Base-by-base conservation (phyloP, 1,140 invertebrate genomes). In the Macrostomum lignano region DNA sequence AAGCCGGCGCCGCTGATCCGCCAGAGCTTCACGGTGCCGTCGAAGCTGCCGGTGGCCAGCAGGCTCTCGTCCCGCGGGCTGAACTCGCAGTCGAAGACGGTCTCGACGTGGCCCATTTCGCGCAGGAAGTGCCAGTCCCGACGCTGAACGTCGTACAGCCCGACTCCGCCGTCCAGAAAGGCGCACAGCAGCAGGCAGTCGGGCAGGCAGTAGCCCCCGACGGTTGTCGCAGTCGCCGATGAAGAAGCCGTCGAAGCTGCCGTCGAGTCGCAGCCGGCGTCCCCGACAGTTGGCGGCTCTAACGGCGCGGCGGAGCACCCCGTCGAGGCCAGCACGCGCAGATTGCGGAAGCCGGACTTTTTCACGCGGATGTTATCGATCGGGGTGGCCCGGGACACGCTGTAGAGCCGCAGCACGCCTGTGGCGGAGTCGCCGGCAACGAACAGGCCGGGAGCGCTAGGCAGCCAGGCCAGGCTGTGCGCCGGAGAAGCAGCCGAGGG, bases 21-120 rank as follows among this genome's bases (percentile, higher is more conserved):
- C n/a, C n/a, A n/a, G n/a, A n/a, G n/a, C n/a, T n/a, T n/a, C n/a
- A n/a, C n/a, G n/a, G 55, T 61, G 0, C 61, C 61, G 44, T 63
- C 61, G 52, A 58, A 63, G 38, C 60, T 61, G n/a, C 46, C 52
- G 20, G 60, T 61, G 7, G 61, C 61, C 33, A 63, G 40, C 2
- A 52, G 36, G 36, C 58, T 46, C 31, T 44, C 38, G 44, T 60
- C 46, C 35, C 53, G 45, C 14, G 59, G 58, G 15, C 51, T 51
- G 39, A 62, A 63, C 36, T 55, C 52, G 37, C 59, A 62, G 41
- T 62, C 61, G 54, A 62, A 63, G 35, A 63, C 59, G 2, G 61
- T 63, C 42, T 63, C 61, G 13, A 57, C 47, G 39, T 63, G 60
- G 59, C n/a, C n/a, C n/a, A n/a, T n/a, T n/a, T n/a, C n/a, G n/a